phyloP scores from a whole-genome alignment of 2,113 vertebrate genomes.

The Tragelaphus buxtoni region DNA sequence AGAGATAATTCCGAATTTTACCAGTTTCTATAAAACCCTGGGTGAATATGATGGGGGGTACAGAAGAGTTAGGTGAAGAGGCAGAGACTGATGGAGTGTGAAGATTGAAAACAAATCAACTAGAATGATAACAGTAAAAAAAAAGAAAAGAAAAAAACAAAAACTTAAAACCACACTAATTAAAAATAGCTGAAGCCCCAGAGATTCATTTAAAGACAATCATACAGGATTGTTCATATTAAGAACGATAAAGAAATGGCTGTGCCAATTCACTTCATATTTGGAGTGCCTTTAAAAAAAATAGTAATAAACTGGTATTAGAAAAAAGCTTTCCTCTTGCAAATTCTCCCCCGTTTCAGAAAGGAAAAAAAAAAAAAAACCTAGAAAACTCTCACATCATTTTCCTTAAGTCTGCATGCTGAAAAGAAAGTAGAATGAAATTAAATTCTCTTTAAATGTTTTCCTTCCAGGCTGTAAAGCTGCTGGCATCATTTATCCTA shows the following conservation, averaged over 20 bases:
- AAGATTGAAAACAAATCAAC: conserved; percentile 28
- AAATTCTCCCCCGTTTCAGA: conserved; percentile 29
- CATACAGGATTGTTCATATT: conserved; percentile 36
- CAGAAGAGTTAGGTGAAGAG: not conserved
- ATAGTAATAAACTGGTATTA: conserved; percentile 32
- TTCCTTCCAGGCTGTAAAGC: conserved; percentile 51
- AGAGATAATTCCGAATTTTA: conserved; percentile 25
- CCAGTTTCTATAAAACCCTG: not conserved
- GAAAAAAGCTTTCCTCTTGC: not conserved
- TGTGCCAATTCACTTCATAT: not conserved
- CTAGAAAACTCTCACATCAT: not conserved
- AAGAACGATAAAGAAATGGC: conserved; percentile 53
- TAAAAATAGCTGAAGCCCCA: conserved; percentile 56
- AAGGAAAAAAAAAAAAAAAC: not conserved
- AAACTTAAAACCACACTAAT: conserved; percentile 48
- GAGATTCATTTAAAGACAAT: conserved; percentile 49
- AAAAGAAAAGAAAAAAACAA: not conserved
- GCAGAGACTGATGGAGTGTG: not conserved
- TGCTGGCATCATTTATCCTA: conserved; percentile 35
- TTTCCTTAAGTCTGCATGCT: conserved; percentile 13
- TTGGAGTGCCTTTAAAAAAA: not conserved
- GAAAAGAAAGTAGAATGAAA: conserved; percentile 56
- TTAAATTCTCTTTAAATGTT: conserved; percentile 43
- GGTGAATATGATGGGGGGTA: not conserved
- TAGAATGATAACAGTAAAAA: not conserved